phyloP scores from a whole-genome alignment of 2,797 vertebrate genomes.

The Lycodopsis pacificus region DNA sequence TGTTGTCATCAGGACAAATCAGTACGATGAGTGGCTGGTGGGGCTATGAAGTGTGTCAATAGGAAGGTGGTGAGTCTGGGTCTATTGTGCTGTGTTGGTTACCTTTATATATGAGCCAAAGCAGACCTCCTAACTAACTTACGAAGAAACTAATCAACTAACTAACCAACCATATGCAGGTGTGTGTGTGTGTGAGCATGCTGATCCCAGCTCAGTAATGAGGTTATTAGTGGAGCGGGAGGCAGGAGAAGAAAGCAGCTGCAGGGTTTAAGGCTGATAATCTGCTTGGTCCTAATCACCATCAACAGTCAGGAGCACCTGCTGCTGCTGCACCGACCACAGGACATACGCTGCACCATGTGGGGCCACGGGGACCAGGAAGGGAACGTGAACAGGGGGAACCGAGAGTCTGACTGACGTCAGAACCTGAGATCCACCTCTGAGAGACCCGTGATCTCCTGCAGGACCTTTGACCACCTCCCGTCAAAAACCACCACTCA shows the following conservation, averaged over 20 bases:
- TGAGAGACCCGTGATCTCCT: neutral
- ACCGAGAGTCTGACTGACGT: neutral
- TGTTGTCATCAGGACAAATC: no score
- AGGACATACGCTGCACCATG: slow-evolving; percentile 25
- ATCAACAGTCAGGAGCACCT: slow-evolving; percentile 81
- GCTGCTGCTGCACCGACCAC: slow-evolving; percentile 71
- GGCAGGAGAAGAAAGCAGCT: slow-evolving; percentile 78
- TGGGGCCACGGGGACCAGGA: neutral
- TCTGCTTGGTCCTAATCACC: slow-evolving; percentile 83
- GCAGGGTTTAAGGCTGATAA: slow-evolving; percentile 76
- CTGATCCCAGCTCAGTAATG: slow-evolving; percentile 73
- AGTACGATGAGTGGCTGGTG: neutral
- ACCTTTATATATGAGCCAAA: neutral
- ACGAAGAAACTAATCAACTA: neutral
- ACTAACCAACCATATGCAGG: slow-evolving; percentile 9
- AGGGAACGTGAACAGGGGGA: neutral
- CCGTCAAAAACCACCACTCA: neutral
- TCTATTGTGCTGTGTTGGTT: neutral
- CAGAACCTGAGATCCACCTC: neutral
- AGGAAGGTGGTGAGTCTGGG: no score
- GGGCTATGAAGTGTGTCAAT: neutral
- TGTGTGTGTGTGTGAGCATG: slow-evolving; percentile 7
- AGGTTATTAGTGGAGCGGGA: slow-evolving; percentile 78
- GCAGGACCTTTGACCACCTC: neutral
- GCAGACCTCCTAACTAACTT: neutral